These are phyloP conservation scores for Donacobius atricapilla DNA, from an alignment of 2,113 vertebrate species.

Conservation along the genomic window DNA sequence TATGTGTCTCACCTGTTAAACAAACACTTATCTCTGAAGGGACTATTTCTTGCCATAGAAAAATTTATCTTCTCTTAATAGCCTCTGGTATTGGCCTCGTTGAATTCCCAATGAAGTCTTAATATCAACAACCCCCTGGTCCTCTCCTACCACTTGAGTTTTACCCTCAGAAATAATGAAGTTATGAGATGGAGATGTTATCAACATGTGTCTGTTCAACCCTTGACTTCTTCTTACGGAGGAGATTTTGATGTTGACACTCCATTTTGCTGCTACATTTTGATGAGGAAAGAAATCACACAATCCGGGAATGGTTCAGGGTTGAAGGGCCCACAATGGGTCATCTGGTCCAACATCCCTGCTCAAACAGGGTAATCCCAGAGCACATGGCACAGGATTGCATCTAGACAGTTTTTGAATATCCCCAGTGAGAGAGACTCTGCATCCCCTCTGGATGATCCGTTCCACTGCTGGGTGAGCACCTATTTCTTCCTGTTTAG, in stretches of 20 bases:
- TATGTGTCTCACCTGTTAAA: background rate
- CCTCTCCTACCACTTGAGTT: background rate
- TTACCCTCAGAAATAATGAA: background rate
- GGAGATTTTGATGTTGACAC: background rate
- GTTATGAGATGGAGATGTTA: background rate
- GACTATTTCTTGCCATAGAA: background rate
- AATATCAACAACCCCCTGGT: background rate
- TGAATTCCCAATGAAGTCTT: background rate
- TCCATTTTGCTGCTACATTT: background rate
- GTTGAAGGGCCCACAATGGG: background rate
- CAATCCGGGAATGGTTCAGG: background rate
- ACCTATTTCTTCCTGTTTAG: background rate
- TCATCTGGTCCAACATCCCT: background rate
- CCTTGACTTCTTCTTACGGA: background rate
- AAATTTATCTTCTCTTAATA: background rate
- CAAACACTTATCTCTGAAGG: background rate
- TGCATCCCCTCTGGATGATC: accelerated
- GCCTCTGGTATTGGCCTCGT: accelerated
- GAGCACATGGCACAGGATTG: background rate
- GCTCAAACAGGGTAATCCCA: background rate
- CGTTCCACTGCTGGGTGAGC: accelerated
- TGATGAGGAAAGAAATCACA: background rate
- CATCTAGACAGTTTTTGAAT: background rate
- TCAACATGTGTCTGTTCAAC: background rate
- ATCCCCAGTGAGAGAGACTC: no score